phyloP scores from a whole-genome alignment of 1,140 invertebrate species.

The Zaprionus gabonicus region DNA sequence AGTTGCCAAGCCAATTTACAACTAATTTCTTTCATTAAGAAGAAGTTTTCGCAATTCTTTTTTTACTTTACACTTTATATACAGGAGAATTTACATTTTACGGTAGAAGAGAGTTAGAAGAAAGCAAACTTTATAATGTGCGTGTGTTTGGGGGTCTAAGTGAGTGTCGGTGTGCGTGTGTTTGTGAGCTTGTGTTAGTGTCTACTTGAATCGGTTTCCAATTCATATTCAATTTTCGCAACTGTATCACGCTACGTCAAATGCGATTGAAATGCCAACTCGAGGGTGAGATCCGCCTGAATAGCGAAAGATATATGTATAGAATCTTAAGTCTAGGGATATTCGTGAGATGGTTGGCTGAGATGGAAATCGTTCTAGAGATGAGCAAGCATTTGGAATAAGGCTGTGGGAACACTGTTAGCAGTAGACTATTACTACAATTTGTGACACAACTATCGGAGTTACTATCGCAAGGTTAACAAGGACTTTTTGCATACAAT shows the following conservation, averaged over 20 bases:
- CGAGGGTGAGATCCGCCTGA: constrained; percentile 65
- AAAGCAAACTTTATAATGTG: constrained; percentile 14
- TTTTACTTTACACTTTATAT: constrained; percentile 21
- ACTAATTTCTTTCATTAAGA: constrained; percentile 11
- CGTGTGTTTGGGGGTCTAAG: neutral
- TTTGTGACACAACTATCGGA: neutral
- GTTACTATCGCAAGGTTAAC: neutral
- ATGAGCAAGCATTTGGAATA: constrained; percentile 5
- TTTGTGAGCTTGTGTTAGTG: constrained; percentile 3
- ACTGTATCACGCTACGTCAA: constrained; percentile 53
- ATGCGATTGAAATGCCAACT: constrained; percentile 72
- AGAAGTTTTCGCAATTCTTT: constrained; percentile 10
- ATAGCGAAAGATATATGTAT: constrained; percentile 19
- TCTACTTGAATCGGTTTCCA: constrained; percentile 24
- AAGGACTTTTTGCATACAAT: neutral
- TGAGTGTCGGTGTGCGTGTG: constrained; percentile 3
- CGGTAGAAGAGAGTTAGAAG: neutral
- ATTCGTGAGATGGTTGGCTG: constrained; percentile 56
- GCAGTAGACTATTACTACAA: neutral
- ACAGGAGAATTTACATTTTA: constrained; percentile 18
- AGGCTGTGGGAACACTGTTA: neutral
- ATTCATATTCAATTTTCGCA: constrained; percentile 49
- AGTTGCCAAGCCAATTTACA: constrained; percentile 77
- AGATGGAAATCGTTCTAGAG: constrained; percentile 23
- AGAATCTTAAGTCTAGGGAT: constrained; percentile 58